Percentiles rank a stretch among this genome's conserved stretches.
phyloP scores from a whole-genome alignment of 2,797 vertebrate species.

The Otolemur crassicaudatus region DNA sequence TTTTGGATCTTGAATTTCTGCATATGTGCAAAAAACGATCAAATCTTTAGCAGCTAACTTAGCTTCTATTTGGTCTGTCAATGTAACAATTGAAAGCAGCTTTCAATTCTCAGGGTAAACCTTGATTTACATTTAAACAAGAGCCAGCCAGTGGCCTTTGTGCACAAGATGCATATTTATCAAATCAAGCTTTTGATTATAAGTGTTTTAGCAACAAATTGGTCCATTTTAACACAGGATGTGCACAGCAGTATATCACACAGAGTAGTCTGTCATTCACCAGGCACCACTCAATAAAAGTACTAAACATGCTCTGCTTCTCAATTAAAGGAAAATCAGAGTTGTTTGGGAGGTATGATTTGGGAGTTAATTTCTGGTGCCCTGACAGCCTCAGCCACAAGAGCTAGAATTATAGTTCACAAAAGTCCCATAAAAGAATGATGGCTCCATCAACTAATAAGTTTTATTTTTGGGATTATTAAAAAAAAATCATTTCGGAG shows the following conservation, averaged over 20 bases:
- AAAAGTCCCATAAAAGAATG: conserved; percentile 73
- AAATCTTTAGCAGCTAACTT: conserved; percentile 73
- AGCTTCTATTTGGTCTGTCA: conserved; percentile 73
- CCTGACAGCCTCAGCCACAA: conserved; percentile 85
- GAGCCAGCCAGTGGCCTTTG: conserved; percentile 74
- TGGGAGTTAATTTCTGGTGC: conserved; percentile 85
- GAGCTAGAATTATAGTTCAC: conserved; percentile 71
- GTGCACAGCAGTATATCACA: conserved; percentile 71
- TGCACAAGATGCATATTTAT: conserved; percentile 78
- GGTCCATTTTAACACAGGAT: conserved; percentile 81
- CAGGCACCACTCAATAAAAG: conserved; percentile 84
- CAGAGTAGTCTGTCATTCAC: conserved; percentile 83
- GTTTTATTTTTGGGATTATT: not conserved
- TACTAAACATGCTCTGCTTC: conserved; percentile 82
- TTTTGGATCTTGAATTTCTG: not conserved
- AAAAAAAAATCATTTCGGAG: not conserved
- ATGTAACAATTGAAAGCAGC: conserved; percentile 73
- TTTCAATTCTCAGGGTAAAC: conserved; percentile 51
- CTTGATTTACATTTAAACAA: conserved; percentile 79
- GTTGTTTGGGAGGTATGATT: conserved; percentile 80
- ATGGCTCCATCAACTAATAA: conserved; percentile 46
- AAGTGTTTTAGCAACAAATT: conserved; percentile 83
- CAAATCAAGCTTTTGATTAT: conserved; percentile 80
- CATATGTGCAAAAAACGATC: not conserved
- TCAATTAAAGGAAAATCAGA: conserved; percentile 86